These are phyloP conservation scores for Caenorhabditis uteleia DNA, from an alignment of 2,888 invertebrate species.

Conservation along the genomic window DNA sequence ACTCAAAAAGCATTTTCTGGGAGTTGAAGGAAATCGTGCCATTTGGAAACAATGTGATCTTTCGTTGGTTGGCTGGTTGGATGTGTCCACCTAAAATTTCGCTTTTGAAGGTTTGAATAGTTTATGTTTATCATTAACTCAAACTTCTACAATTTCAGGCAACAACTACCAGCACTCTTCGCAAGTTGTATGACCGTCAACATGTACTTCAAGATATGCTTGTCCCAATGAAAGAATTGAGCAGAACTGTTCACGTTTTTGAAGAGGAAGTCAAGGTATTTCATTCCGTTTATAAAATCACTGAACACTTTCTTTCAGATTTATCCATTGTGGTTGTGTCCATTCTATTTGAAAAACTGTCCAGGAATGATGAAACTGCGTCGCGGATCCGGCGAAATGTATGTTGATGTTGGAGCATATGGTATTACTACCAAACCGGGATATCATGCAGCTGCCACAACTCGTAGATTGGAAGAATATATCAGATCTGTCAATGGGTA, in stretches of 20 bases:
- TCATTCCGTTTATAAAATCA: conserved; percentile 1
- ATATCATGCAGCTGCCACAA: conserved; percentile 77
- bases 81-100: conserved; percentile 84
- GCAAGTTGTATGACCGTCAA: conserved; percentile 77
- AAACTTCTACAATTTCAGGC: conserved; percentile 10
- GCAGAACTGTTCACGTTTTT: conserved; percentile 76
- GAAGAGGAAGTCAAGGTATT: conserved; percentile 77
- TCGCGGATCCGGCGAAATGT: conserved; percentile 75
- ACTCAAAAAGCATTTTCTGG: conserved; percentile 84
- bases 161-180: conserved; percentile 42
- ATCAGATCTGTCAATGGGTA: too few relatives aligned
- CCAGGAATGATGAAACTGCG: conserved; percentile 79
- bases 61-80: conserved; percentile 82
- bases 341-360: conserved; percentile 77
- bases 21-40: conserved; percentile 84
- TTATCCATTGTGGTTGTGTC: conserved; percentile 85
- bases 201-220: conserved; percentile 85
- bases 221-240: conserved; percentile 77
- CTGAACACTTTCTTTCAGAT: conserved; percentile 68
- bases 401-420: conserved; percentile 83
- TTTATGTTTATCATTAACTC: background rate
- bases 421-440: conserved; percentile 75
- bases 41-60: conserved; percentile 81
- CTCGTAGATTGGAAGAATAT: conserved; percentile 73
- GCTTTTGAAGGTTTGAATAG: conserved; percentile 75